Base-by-base conservation (phyloP, 2,113 vertebrate species). In the Semnornis frantzii region DNA sequence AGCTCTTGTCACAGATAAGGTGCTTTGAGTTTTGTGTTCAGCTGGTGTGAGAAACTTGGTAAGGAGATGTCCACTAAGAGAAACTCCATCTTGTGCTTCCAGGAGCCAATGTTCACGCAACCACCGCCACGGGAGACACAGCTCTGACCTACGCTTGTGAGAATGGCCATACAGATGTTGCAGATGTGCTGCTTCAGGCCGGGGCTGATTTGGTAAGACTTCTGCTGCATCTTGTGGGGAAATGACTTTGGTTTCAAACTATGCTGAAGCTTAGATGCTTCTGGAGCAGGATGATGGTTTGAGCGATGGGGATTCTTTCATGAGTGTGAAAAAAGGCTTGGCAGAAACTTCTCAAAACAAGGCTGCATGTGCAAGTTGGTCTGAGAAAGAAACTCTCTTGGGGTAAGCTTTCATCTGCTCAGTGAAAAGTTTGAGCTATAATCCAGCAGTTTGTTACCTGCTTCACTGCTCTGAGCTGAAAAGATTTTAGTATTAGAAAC, bases 151-250 rank as follows among this genome's bases (percentile, higher is more conserved):
- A 99, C 17, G 99, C 99, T 24, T 99, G 99, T 98, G 99, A 99
- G 97, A 99, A 99, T 69, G 99, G 99, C 96, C 99, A 99, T 96
- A 99, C 99, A 4, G 99, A 99, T 81, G 99, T 99, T 86, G 99
- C 99, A 37, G 99, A 99, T 79, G 98, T 99, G 96, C 97, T 99
- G 93, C 98, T 99, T 96, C 99, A 99, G 97, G 98, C 99, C 79
- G 99, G 99, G 91, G 99, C 99, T 76, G 99, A 99, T 97, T 97
- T 99, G 98, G 99, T 99, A 98, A 92, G 97, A 84, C 28, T 89
- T 68, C 52, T 87, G 39, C n/a, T 91, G 17, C n/a, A 6, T 69
- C 20, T 60, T 44, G 5, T 57, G 59, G 44, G 52, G 60, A 63
- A 66, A 54, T 15, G 17, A 5, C 76, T 82, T 55, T 21, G n/a